phyloP scores from a whole-genome alignment of 2,797 vertebrate genomes.

The Anguilla anguilla region DNA sequence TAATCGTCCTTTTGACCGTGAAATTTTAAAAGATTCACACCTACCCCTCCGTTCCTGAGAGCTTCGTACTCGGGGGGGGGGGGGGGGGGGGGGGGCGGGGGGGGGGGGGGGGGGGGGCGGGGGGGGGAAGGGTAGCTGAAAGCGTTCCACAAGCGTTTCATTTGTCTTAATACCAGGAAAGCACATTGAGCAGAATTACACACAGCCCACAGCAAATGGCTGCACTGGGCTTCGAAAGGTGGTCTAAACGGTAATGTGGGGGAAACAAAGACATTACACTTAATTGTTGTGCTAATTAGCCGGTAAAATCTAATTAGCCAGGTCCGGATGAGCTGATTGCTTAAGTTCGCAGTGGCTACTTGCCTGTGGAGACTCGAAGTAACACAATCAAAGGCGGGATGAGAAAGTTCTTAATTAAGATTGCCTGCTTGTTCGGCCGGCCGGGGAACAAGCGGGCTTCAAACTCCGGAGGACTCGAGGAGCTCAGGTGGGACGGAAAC shows the following conservation, averaged over 20 bases:
- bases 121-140: too few relatives aligned
- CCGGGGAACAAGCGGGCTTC: not conserved
- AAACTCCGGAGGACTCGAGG: not conserved
- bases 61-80: not conserved
- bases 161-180: not conserved
- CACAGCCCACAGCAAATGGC: not conserved
- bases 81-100: not conserved
- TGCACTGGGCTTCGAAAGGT: not conserved
- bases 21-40: not conserved
- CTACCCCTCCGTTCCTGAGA: not conserved
- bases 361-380: not conserved
- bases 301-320: not conserved
- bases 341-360: not conserved
- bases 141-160: not conserved
- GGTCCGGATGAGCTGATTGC: not conserved
- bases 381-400: not conserved
- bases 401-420: not conserved
- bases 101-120: not conserved
- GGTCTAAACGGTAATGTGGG: not conserved
- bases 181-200: not conserved
- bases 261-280: not conserved
- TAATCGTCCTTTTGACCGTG: not conserved
- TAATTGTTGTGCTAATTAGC: conserved; percentile 1
- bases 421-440: not conserved
- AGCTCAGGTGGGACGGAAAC: not conserved